Conservation (phyloP, 2,797 vertebrate genomes). For the Gymnoscopelus braueri region DNA sequence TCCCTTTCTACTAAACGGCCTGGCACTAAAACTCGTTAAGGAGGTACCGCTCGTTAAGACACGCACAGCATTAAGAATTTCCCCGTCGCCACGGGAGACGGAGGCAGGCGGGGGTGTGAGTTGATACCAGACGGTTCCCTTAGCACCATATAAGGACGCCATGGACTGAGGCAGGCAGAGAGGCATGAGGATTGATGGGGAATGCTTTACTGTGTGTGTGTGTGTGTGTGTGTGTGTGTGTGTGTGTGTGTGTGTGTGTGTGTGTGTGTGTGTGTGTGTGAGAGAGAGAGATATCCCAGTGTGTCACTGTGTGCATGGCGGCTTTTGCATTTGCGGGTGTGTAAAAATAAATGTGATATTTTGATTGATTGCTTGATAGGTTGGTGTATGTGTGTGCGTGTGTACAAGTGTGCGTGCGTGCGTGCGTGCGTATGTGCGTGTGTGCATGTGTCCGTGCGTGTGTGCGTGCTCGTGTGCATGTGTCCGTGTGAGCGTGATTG, state of each 20-base stretch:
- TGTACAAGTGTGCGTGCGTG: conserved; percentile 16
- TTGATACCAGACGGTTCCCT: conserved; percentile 50
- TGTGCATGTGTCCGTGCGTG: conserved; percentile 12
- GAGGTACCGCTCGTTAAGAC: conserved; percentile 33
- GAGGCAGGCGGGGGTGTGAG: conserved; percentile 42
- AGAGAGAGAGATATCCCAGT: background rate
- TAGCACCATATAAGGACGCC: conserved; percentile 43
- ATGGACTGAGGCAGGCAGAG: conserved; percentile 32
- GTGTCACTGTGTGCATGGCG: background rate
- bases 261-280: background rate
- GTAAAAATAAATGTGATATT: no score
- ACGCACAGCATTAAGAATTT: conserved; percentile 44
- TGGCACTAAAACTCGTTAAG: conserved; percentile 61
- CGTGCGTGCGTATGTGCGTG: conserved; percentile 17
- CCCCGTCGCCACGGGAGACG: conserved; percentile 45
- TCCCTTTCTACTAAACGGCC: conserved; percentile 12
- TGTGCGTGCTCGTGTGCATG: background rate
- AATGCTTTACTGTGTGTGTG: background rate
- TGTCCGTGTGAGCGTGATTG: conserved; percentile 32
- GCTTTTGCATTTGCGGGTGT: no score
- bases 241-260: conserved; percentile 2
- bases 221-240: background rate
- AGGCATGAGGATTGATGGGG: conserved; percentile 53
- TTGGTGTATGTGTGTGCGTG: conserved; percentile 4
- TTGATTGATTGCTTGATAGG: no score